phyloP scores from a whole-genome alignment of 2,797 vertebrate genomes.

The Sebastes trivittatus region DNA sequence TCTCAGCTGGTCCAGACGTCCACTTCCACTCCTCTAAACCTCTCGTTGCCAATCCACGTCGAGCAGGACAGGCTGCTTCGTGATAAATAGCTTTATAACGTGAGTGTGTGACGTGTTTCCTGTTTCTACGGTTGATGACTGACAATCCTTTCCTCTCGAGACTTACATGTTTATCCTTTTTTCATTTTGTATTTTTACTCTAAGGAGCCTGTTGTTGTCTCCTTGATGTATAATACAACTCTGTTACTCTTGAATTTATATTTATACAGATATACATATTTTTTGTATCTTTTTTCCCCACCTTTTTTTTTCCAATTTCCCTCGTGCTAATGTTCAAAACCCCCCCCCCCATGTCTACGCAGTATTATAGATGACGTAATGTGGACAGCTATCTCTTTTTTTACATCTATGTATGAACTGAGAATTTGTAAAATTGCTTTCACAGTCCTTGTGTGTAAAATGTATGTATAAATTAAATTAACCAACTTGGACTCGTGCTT shows the following conservation, averaged over 20 bases:
- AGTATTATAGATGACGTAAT: conserved; percentile 83
- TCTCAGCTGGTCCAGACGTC: conserved; percentile 11
- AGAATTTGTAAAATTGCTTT: conserved; percentile 90
- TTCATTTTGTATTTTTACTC: conserved; percentile 77
- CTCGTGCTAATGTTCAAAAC: conserved; percentile 77
- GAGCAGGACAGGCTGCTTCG: conserved; percentile 55
- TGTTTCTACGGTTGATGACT: conserved; percentile 70
- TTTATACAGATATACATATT: conserved; percentile 87
- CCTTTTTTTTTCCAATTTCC: conserved; percentile 55
- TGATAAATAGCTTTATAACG: conserved; percentile 69
- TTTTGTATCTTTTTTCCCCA: conserved; percentile 79
- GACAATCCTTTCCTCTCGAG: conserved; percentile 80
- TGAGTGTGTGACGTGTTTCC: conserved; percentile 56
- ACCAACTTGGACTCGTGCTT: conserved; percentile 85
- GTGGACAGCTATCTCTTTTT: conserved; percentile 86
- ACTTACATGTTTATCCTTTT: conserved; percentile 60
- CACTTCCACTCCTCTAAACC: conserved; percentile 15
- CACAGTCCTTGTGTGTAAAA: conserved; percentile 87
- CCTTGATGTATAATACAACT: conserved; percentile 81
- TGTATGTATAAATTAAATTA: conserved; percentile 95
- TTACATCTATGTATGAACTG: conserved; percentile 92
- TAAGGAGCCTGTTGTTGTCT: conserved; percentile 58
- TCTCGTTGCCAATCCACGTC: conserved; percentile 37
- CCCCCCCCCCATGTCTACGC: conserved; percentile 68
- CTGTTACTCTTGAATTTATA: conserved; percentile 85